Percentiles rank a stretch among this genome's conserved stretches.
These are phyloP conservation scores for Pteropus alecto DNA, from an alignment of 2,113 vertebrate genomes.

Conservation along the genomic window DNA sequence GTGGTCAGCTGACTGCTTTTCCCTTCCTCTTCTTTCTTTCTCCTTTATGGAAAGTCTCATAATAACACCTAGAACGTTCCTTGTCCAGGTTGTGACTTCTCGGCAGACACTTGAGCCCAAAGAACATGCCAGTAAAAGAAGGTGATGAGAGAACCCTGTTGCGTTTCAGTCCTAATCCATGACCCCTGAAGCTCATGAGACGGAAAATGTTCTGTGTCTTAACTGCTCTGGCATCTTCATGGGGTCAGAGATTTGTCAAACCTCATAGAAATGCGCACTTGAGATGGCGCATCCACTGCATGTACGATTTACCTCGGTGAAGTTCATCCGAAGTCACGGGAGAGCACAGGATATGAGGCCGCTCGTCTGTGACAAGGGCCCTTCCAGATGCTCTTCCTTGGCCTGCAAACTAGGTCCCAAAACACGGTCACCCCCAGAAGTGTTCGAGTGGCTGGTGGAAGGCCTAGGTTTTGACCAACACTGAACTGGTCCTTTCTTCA, in stretches of 20 bases:
- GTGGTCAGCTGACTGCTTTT: neutral
- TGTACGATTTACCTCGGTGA: neutral
- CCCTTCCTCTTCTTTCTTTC: neutral
- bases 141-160: neutral
- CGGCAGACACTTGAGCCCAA: neutral
- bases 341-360: too few relatives aligned
- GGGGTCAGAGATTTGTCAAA: neutral
- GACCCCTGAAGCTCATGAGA: neutral
- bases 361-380: too few relatives aligned
- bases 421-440: neutral
- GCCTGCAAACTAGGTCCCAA: neutral
- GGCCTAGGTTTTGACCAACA: neutral
- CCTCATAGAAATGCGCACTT: neutral
- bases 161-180: accelerated
- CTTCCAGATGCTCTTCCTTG: neutral
- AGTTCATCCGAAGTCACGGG: neutral
- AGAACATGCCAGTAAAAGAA: accelerated
- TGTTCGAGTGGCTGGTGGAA: accelerated
- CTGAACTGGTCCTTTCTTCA: neutral
- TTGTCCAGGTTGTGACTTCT: neutral
- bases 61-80: neutral
- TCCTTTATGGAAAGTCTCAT: neutral
- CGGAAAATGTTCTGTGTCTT: neutral
- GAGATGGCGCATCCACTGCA: accelerated
- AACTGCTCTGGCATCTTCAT: neutral